Base-by-base conservation (phyloP, 1,140 invertebrate species). In the Zaprionus lachaisei region DNA sequence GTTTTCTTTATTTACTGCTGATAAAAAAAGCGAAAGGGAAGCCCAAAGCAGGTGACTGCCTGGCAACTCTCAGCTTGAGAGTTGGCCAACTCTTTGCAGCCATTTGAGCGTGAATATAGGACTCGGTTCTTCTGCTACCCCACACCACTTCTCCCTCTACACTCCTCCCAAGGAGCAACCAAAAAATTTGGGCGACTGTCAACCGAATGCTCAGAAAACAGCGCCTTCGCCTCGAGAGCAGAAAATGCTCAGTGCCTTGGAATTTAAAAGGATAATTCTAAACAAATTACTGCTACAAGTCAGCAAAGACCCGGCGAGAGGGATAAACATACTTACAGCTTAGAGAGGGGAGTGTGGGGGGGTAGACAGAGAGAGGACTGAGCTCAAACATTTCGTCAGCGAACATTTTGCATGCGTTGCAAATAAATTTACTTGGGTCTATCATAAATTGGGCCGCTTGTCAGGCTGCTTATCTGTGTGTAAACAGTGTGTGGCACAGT, bases 211-310 rank as follows among this genome's bases (percentile, higher is more conserved):
- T 31, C 28, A 31, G 7, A 34, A 34, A 34, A 34, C 9, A 34
- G 9, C 28, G 31, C 9, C 37, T 4, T 20, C 4, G 41, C 2
- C 7, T 17, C 6, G 41, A 47, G 2, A 9, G 65, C 51, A 65
- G 34, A 58, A 60, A 37, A 58, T 47, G 51, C 24, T 38, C 58
- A 67, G 20, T 55, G 68, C 17, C 17, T 58, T 34, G 66, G 72
- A 89, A 90, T 85, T 90, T 89, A 74, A 89, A 81, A 72, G 85
- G 81, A 89, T 90, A 90, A 89, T 89, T 81, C 81, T 81, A 83
- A 89, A 89, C 75, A 89, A 89, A 89, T 89, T 89, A 77, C 72
- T 73, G 58, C 60, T 71, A 81, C 70, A 75, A 72, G 58, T 71
- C 67, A 69, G 44, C 70, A 72, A 51, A 60, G 70, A 57, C 55